A percentile compares a stretch with the other conserved stretches of the same genome.
Conservation (phyloP, 2,888 invertebrate species). For the Eupithecia subumbrata region DNA sequence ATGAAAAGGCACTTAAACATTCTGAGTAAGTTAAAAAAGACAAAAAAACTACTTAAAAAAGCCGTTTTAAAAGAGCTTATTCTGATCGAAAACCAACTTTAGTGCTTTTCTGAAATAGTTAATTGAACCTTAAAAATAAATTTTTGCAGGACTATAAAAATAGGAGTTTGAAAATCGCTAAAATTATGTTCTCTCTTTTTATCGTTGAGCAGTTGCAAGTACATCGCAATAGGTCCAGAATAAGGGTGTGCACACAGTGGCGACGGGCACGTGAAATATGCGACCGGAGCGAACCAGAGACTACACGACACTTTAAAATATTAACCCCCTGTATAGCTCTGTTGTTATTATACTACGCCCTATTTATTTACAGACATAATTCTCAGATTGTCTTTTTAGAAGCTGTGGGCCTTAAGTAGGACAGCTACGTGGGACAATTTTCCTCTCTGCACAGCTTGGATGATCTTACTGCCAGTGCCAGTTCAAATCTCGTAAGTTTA, state of each 20-base stretch:
- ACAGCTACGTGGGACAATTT: not conserved
- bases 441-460: not conserved
- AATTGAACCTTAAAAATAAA: not conserved
- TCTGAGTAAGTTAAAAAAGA: too few species aligned
- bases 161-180: not conserved
- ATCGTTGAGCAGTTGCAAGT: not conserved
- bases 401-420: not conserved
- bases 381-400: not conserved
- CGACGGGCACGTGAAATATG: conserved; percentile 78
- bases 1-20: too few species aligned
- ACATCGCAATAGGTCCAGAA: conserved; percentile 53
- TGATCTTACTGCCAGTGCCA: not conserved
- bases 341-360: conserved; percentile 34
- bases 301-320: conserved; percentile 80
- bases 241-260: conserved; percentile 55
- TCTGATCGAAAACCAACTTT: too few species aligned
- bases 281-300: conserved; percentile 67
- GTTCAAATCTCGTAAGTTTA: not conserved
- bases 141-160: too few species aligned
- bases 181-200: not conserved
- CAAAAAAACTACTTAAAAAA: too few species aligned
- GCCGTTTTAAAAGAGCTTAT: too few species aligned
- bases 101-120: too few species aligned
- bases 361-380: not conserved
- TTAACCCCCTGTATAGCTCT: conserved; percentile 58